Conservation (phyloP, 35 echinoderm and acorn worm genomes). For the Holothuria glaberrima region DNA sequence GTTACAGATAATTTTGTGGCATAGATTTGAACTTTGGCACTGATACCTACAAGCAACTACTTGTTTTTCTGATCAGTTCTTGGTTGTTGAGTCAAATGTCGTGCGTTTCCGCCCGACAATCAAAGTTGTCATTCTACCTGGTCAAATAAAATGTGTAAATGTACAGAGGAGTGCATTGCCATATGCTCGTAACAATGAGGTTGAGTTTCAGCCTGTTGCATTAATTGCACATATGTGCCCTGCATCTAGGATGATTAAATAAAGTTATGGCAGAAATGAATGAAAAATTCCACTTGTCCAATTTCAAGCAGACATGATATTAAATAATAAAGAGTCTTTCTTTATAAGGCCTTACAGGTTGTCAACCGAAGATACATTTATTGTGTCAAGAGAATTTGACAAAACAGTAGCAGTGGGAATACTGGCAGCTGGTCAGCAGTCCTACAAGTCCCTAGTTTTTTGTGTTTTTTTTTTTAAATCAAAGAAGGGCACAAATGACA, state of each 20-base stretch:
- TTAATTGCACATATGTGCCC: slow-evolving; percentile 8
- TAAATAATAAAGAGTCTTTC: slow-evolving; percentile 9
- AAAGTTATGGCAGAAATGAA: no score
- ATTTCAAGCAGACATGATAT: slow-evolving; percentile 38
- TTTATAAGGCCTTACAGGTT: slow-evolving; percentile 29
- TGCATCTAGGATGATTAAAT: no score
- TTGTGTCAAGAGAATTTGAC: slow-evolving; percentile 9
- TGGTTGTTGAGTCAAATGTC: no score
- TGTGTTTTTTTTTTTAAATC: no score
- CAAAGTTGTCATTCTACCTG: background rate
- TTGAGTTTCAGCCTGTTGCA: background rate
- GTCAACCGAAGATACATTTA: background rate
- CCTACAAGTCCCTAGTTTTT: background rate
- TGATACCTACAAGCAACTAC: no score
- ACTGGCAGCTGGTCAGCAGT: slow-evolving; percentile 7
- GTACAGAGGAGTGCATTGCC: background rate
- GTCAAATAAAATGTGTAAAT: background rate
- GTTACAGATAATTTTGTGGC: no score
- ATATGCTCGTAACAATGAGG: background rate
- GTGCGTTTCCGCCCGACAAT: background rate
- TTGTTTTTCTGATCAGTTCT: no score
- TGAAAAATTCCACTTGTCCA: slow-evolving; percentile 44
- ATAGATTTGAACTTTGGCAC: no score
- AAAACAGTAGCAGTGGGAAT: slow-evolving; percentile 29
- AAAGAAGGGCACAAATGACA: slow-evolving; percentile 23